These are phyloP conservation scores for Cheilosia grossa DNA, from an alignment of 2,888 invertebrate species.

Conservation along the genomic window DNA sequence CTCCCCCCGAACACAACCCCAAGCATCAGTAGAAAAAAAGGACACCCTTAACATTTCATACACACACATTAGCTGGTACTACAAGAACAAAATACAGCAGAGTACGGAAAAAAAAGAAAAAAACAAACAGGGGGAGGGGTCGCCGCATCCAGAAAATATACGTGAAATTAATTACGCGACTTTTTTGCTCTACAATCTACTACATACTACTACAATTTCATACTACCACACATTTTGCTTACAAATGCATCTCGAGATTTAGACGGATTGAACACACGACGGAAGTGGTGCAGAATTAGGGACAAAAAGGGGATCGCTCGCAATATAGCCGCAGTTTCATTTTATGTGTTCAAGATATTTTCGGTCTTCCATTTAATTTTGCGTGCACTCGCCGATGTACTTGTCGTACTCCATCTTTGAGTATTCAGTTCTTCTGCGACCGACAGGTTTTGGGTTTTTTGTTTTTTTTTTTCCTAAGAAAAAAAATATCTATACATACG, in stretches of 20 bases:
- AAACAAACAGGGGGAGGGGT: conserved; percentile 1
- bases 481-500: conserved; percentile 20
- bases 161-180: conserved; percentile 72
- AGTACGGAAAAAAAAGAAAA: conserved; percentile 7
- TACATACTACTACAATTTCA: conserved; percentile 60
- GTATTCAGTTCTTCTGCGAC: conserved; percentile 4
- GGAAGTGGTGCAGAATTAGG: conserved; percentile 16
- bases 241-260: conserved; percentile 59
- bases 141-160: conserved; percentile 65
- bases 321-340: conserved; percentile 4
- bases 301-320: background rate
- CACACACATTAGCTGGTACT: conserved; percentile 19
- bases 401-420: conserved; percentile 22
- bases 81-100: conserved; percentile 22
- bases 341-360: conserved; percentile 24
- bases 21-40: conserved; percentile 61
- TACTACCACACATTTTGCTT: conserved; percentile 62
- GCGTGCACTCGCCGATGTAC: background rate
- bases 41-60: conserved; percentile 57
- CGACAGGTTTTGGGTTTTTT: conserved; percentile 1
- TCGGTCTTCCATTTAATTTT: conserved; percentile 25
- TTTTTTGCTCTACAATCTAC: conserved; percentile 61
- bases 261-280: conserved; percentile 30
- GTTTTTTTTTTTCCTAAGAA: background rate
- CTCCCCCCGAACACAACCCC: conserved; percentile 61